Base-by-base conservation (phyloP, 2,888 invertebrate species). In the Agriopis aurantiaria region DNA sequence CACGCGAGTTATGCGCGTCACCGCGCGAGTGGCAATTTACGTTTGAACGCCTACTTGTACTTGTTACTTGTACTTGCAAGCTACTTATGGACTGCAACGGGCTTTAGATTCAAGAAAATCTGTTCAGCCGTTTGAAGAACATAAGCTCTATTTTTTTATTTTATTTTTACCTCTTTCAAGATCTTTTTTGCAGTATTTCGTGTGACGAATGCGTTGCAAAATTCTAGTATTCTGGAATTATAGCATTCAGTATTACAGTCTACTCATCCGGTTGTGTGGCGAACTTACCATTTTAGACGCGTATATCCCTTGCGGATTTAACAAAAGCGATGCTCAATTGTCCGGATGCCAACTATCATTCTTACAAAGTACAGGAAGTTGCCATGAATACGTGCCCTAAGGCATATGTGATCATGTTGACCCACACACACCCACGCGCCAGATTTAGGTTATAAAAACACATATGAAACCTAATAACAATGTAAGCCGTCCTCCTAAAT, bases 401-500 rank as follows among this genome's bases (percentile, higher is more conserved):
- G 45, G 8, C 57, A 63, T 52, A 63, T 63, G 68, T 17, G 68
- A 55, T 59, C 55, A 60, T 41, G 45, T n/a, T 52, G 12, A 60
- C 48, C 12, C 68, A 49, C 59, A 10, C 64, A 65, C 51, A 62
- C 55, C 45, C 52, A n/a, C 62, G 53, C 74, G 63, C 71, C 77
- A 75, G 65, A 73, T 76, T 76, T 71, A 71, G 67, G 68, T 73
- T 75, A 65, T 72, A 81, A 80, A 82, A 83, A 81, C 80, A 82
- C 81, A 81, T 78, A 79, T 76, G 76, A 81, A 82, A 79, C 80
- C 82, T 84, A 83, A 85, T 85, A 84, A 86, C 84, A 85, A 85
- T 85, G 84, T 83, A 82, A 82, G 83, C 78, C 70, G 61, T 69
- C 70, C 80, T 77, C 78, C 79, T 80, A 81, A 86, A 85, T 83